Evolutionary conservation across 2,888 invertebrate species (phyloP).

Genomic region (Eustalomyia histrio): DNA sequence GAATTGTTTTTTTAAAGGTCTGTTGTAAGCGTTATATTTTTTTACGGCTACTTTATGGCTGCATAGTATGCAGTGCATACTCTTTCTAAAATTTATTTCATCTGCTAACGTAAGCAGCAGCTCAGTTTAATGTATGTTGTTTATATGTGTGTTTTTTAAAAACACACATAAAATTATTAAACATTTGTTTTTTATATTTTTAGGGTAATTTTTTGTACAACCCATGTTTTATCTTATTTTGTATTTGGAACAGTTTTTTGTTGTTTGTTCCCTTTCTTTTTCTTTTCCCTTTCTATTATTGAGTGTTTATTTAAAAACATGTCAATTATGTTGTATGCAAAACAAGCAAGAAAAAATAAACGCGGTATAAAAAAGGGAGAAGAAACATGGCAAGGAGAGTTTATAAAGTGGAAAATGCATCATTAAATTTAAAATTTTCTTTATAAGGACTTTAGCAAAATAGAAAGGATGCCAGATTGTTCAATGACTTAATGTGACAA

Average conservation of each 20-base stretch:
- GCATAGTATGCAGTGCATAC: no score
- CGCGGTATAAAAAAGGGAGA: conserved; percentile 16
- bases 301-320: conserved; percentile 27
- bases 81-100: background rate
- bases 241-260: conserved; percentile 15
- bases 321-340: conserved; percentile 38
- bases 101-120: conserved; percentile 18
- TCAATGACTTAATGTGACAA: no score
- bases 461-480: conserved; percentile 22
- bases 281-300: conserved; percentile 4
- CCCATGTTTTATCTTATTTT: background rate
- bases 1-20: no score
- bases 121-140: background rate
- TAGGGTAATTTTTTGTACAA: conserved; percentile 15
- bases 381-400: conserved; percentile 47
- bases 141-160: background rate
- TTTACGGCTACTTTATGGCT: no score
- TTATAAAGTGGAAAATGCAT: conserved; percentile 54
- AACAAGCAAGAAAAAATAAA: conserved; percentile 7
- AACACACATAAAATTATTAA: no score
- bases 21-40: no score
- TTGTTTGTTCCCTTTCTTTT: conserved; percentile 3
- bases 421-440: conserved; percentile 30
- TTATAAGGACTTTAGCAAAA: conserved; percentile 15
- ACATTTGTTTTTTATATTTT: background rate